These are phyloP conservation scores for Recurvirostra avosetta DNA, from an alignment of 2,113 vertebrate genomes.

Conservation along the genomic window DNA sequence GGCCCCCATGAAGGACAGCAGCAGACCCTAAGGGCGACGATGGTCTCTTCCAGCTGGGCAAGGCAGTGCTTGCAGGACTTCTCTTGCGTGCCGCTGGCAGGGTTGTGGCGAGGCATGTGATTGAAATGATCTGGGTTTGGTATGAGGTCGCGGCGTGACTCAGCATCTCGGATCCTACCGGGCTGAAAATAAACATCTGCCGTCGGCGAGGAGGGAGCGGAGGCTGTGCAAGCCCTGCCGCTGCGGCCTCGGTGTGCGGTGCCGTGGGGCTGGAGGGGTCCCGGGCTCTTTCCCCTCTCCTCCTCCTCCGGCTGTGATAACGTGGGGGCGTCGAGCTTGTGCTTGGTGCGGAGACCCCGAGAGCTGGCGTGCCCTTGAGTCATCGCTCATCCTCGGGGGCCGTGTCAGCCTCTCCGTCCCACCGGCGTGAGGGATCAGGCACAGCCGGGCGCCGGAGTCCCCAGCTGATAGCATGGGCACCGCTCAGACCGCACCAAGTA, in stretches of 20 bases:
- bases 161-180: neutral
- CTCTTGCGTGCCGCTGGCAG: fast-evolving
- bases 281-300: neutral
- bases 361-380: neutral
- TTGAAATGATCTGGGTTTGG: fast-evolving
- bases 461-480: fast-evolving
- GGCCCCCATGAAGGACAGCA: neutral
- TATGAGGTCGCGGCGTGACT: neutral
- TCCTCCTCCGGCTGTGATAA: neutral
- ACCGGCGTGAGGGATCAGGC: fast-evolving
- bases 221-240: neutral
- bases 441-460: fast-evolving
- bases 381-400: fast-evolving
- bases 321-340: fast-evolving
- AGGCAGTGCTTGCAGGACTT: fast-evolving
- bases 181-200: neutral
- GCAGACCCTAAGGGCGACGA: fast-evolving
- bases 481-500: fast-evolving
- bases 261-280: no score
- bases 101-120: neutral
- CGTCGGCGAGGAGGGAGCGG: fast-evolving
- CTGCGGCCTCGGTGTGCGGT: fast-evolving
- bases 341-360: fast-evolving
- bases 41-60: neutral
- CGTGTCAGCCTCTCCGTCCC: fast-evolving